Evolutionary conservation across 2,113 vertebrate species (phyloP), one percentile per base, ranked within the genome.

Genomic region (Ophthalmolycus amberensis): DNA sequence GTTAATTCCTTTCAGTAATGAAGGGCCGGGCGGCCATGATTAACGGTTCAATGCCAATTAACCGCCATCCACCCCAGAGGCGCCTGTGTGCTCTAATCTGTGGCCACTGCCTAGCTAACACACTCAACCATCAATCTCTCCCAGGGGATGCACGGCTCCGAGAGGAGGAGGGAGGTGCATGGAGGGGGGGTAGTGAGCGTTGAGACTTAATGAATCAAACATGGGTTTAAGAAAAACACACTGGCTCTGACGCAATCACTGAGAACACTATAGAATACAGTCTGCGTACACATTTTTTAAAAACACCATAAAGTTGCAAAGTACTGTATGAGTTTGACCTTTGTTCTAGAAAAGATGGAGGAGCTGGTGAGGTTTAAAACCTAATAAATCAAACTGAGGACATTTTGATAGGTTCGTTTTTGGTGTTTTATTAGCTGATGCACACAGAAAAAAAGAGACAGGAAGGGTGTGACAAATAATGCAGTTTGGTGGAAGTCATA

Each of bases 41-140:
- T 92, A 94, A 95, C 84, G 65, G 91, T 91, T 91, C 90, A 90
- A 84, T 89, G 86, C 82, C 91, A 94, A 93, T 94, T 93, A 95
- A 94, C 91, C 72, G 29, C 80, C 69, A 74, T 83, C 69, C 77
- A 88, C 85, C 88, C 90, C 52, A 40, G 84, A 87, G 91, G 84
- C 56, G 64, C 25, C 79, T 58, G 81, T 71, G 63, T 66, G 80
- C 84, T 78, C 71, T 86, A 90, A 89, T 93, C 88, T 88, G 90
- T 82, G 72, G 80, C 79, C 84, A 34, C 64, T 82, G 85, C 78
- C 85, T 52, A 32, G 63, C 85, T 64, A 83, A 89, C 86, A 85
- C 63, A 80, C 74, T 85, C 71, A 67, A 82, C 80, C 82, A 83
- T 91, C 86, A 88, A 77, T 92, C 87, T 84, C 79, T 88, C 88